These are phyloP conservation scores for Matsumurasca onukii DNA, from an alignment of 1,140 invertebrate genomes.

Conservation along the genomic window DNA sequence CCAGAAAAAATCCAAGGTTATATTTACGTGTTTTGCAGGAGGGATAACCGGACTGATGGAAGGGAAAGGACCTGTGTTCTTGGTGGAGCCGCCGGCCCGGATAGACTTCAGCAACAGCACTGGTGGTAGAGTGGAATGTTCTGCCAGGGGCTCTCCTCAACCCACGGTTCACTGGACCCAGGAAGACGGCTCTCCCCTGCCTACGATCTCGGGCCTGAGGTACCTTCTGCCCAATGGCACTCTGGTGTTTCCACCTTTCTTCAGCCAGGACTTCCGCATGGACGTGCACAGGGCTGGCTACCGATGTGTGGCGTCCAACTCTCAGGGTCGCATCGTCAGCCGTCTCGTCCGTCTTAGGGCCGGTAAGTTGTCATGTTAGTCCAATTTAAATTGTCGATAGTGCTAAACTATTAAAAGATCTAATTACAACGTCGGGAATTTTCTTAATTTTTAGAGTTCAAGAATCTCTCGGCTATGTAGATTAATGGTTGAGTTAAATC, in stretches of 20 bases:
- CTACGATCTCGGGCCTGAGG: conserved; percentile 39
- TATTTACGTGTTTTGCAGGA: conserved; percentile 1
- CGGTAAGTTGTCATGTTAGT: conserved; percentile 63
- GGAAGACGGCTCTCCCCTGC: conserved; percentile 58
- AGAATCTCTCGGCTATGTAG: neutral
- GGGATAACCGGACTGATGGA: conserved; percentile 56
- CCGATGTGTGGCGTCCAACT: conserved; percentile 75
- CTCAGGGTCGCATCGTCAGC: conserved; percentile 73
- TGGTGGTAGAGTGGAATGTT: conserved; percentile 75
- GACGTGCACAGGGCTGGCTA: conserved; percentile 75
- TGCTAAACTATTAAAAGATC: too few relatives aligned
- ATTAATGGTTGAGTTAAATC: neutral
- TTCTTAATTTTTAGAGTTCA: neutral
- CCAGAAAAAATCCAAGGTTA: too few relatives aligned
- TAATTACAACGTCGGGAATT: too few relatives aligned
- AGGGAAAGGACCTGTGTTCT: conserved; percentile 65
- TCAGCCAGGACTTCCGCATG: conserved; percentile 67
- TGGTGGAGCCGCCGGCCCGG: conserved; percentile 73
- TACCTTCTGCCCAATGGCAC: conserved; percentile 65
- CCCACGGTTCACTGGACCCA: conserved; percentile 72
- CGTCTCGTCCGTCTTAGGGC: conserved; percentile 78
- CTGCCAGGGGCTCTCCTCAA: conserved; percentile 73
- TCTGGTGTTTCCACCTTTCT: conserved; percentile 71
- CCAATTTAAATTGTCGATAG: too few relatives aligned
- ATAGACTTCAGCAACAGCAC: conserved; percentile 85